Evolutionary conservation across 2,797 vertebrate genomes (phyloP).

Genomic region (Poeciliopsis presidionis): DNA sequence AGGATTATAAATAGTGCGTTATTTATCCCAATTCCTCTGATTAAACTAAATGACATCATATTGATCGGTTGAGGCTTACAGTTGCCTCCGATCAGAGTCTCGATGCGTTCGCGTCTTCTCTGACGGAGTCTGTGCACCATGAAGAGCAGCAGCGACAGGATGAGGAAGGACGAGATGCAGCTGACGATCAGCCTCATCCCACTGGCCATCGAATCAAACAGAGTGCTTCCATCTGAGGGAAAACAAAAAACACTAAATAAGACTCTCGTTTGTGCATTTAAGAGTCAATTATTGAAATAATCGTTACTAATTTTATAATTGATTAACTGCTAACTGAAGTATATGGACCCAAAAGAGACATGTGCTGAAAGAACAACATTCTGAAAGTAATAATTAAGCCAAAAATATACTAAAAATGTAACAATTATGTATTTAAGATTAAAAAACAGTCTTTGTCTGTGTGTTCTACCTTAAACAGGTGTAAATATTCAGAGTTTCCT

Average conservation of each 20-base stretch:
- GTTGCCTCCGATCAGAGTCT: conserved; percentile 96
- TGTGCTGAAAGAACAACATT: too few relatives aligned
- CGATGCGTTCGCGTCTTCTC: conserved; percentile 93
- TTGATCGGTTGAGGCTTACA: conserved; percentile 77
- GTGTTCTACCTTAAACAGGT: neutral
- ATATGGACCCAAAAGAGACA: too few relatives aligned
- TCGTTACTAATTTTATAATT: too few relatives aligned
- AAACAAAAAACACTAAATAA: neutral
- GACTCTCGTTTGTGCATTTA: neutral
- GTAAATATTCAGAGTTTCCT: neutral
- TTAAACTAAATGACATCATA: neutral
- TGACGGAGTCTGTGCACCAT: conserved; percentile 97
- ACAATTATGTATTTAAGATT: too few relatives aligned
- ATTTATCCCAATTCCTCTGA: neutral
- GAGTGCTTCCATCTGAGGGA: conserved; percentile 89
- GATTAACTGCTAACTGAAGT: too few relatives aligned
- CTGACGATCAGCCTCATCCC: conserved; percentile 98
- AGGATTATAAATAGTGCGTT: neutral
- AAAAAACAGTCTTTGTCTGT: too few relatives aligned
- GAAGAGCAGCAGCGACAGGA: conserved; percentile 97
- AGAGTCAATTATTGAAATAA: too few relatives aligned
- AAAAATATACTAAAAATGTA: too few relatives aligned
- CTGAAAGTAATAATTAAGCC: too few relatives aligned
- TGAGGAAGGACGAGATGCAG: conserved; percentile 99
- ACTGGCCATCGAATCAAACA: conserved; percentile 98